phyloP scores from a whole-genome alignment of 1,140 invertebrate species.

The Drosophila quadrilineata region DNA sequence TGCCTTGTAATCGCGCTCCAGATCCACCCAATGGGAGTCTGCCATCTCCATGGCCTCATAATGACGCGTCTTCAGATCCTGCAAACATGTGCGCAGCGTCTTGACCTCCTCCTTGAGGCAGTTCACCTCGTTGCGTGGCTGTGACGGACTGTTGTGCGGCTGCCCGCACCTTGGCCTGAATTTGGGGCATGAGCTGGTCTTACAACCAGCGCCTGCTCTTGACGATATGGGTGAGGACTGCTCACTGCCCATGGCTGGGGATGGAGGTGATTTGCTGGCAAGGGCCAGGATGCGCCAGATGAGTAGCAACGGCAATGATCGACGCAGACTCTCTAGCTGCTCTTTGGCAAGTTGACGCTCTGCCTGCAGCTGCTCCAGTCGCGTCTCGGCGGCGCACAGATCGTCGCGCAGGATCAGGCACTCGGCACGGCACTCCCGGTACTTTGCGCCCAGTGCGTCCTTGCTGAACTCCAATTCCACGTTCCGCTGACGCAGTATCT shows the following conservation, averaged over 20 bases:
- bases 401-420: constrained; percentile 75
- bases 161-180: constrained; percentile 20
- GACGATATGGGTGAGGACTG: constrained; percentile 19
- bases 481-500: constrained; percentile 78
- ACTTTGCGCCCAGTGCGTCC: constrained; percentile 79
- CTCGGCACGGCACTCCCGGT: constrained; percentile 82
- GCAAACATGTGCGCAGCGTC: constrained; percentile 82
- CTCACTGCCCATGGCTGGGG: constrained; percentile 53
- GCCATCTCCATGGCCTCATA: constrained; percentile 88
- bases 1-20: constrained; percentile 86
- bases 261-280: constrained; percentile 21
- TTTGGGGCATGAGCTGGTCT: background rate
- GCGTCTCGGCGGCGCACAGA: constrained; percentile 82
- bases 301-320: constrained; percentile 85
- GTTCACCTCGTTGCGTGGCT: constrained; percentile 52
- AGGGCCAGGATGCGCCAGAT: constrained; percentile 80
- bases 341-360: constrained; percentile 84
- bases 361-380: constrained; percentile 83
- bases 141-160: constrained; percentile 63
- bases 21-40: constrained; percentile 87
- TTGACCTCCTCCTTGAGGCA: constrained; percentile 78
- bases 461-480: constrained; percentile 82
- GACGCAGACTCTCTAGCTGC: constrained; percentile 85
- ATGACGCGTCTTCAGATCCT: constrained; percentile 86
- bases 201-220: background rate